Conservation (phyloP, 2,797 vertebrate genomes). For the Xiphorhynchus erythropygius region DNA sequence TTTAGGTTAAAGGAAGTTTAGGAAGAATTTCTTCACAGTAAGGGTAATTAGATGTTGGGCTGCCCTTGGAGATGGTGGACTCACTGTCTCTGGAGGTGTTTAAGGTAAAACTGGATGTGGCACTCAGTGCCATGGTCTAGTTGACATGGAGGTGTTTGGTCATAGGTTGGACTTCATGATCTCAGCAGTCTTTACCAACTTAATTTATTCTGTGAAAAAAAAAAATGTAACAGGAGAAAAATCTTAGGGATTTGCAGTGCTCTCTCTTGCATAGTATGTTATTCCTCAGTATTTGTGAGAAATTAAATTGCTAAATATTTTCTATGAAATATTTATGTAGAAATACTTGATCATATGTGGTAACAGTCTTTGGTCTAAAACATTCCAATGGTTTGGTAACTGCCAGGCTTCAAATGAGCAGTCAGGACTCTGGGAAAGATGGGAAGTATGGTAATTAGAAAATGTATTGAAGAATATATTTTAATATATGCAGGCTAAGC, state of each 20-base stretch:
- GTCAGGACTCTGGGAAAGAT: not conserved
- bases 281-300: not conserved
- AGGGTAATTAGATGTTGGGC: not conserved
- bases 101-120: not conserved
- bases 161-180: not conserved
- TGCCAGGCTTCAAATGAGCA: not conserved
- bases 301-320: not conserved
- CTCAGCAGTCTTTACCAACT: not conserved
- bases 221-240: not conserved
- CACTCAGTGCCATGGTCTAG: not conserved
- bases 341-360: not conserved
- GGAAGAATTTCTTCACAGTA: not conserved
- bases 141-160: not conserved
- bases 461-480: not conserved
- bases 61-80: not conserved
- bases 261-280: not conserved
- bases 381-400: not conserved
- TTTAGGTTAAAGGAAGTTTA: not conserved
- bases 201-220: rapidly evolving
- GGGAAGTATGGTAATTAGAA: not conserved
- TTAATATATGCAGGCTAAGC: not conserved
- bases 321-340: not conserved
- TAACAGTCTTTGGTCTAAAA: not conserved
- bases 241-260: not conserved
- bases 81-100: not conserved